Percentiles rank a stretch among this genome's conserved stretches.
These are phyloP conservation scores for Felis chaus DNA, from an alignment of 2,113 vertebrate genomes.

Conservation along the genomic window DNA sequence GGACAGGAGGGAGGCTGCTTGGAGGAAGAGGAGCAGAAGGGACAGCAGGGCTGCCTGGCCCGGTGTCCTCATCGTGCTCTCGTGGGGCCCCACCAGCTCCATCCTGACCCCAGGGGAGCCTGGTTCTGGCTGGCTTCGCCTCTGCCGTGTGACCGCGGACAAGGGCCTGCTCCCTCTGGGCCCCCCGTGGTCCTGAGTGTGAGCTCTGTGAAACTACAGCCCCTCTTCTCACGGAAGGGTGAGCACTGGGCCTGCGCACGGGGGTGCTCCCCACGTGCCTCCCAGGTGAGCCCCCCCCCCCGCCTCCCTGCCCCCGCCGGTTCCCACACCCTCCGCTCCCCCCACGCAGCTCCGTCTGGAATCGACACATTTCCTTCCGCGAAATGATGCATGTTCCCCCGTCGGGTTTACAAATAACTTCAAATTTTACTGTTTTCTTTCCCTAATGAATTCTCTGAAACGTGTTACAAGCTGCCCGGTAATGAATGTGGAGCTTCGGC, in stretches of 20 bases:
- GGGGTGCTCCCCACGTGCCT: background rate
- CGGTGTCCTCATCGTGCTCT: background rate
- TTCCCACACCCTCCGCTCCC: background rate
- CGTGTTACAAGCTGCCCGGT: constrained; percentile 66
- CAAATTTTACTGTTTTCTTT: constrained; percentile 70
- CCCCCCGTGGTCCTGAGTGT: background rate
- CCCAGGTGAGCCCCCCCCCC: background rate
- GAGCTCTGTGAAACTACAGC: background rate
- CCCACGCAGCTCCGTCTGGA: background rate
- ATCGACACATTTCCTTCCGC: background rate
- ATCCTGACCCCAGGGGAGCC: background rate
- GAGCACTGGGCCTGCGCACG: rapidly evolving
- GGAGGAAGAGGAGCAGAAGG: background rate
- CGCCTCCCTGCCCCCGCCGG: background rate
- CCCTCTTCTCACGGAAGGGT: background rate
- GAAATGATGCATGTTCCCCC: constrained; percentile 55
- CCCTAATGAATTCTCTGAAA: constrained; percentile 80
- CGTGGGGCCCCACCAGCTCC: too few species aligned
- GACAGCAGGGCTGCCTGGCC: background rate
- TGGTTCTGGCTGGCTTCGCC: rapidly evolving
- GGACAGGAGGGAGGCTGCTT: background rate
- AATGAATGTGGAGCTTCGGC: constrained; percentile 73
- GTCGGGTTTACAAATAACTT: constrained; percentile 77
- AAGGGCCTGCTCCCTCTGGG: background rate
- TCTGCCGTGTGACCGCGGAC: background rate